These are phyloP conservation scores for Dinomys branickii DNA, from an alignment of 2,113 vertebrate species.

Conservation along the genomic window DNA sequence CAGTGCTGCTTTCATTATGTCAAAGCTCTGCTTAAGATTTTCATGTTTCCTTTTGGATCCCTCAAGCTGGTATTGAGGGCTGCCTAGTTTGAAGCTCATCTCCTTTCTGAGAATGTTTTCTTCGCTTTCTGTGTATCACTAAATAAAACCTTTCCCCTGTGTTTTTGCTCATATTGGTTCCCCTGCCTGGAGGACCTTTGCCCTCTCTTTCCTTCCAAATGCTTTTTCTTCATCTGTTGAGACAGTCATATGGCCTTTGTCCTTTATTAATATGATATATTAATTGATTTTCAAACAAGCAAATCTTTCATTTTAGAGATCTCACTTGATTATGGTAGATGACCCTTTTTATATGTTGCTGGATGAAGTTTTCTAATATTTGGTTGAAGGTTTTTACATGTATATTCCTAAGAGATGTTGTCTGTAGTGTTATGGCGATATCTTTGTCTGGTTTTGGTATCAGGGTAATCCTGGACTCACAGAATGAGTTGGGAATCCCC, in stretches of 20 bases:
- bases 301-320: background rate
- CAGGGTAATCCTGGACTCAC: background rate
- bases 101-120: background rate
- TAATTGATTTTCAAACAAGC: constrained; percentile 35
- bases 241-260: background rate
- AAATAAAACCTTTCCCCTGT: background rate
- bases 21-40: background rate
- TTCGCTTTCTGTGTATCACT: background rate
- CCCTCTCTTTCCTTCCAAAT: background rate
- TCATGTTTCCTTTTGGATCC: background rate
- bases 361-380: constrained; percentile 26
- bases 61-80: background rate
- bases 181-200: background rate
- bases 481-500: background rate
- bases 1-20: background rate
- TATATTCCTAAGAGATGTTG: background rate
- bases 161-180: background rate
- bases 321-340: background rate
- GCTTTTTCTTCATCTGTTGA: background rate
- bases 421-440: constrained; percentile 11
- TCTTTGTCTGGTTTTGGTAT: constrained; percentile 22
- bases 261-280: background rate
- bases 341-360: background rate
- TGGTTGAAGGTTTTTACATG: constrained; percentile 15
- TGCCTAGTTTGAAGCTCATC: background rate